Evolutionary conservation across 2,888 invertebrate species (phyloP).

Genomic region (Eupithecia vulgata): DNA sequence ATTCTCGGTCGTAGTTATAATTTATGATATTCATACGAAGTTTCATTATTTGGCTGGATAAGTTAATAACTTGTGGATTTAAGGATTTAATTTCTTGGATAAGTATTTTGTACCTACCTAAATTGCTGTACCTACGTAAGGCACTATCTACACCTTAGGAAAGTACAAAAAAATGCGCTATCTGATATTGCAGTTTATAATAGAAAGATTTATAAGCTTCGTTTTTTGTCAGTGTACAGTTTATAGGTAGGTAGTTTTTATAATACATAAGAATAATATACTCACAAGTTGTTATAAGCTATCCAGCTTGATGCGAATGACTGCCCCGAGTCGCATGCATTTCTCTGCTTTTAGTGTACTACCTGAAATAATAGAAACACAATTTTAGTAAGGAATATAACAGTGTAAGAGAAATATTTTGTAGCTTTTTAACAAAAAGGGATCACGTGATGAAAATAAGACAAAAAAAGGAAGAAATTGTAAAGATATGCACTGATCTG

Average conservation of each 20-base stretch:
- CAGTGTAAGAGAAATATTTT: not conserved
- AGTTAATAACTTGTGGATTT: not conserved
- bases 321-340: slow-evolving; percentile 68
- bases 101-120: not conserved
- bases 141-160: not conserved
- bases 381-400: not conserved
- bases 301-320: slow-evolving; percentile 79
- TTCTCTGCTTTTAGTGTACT: slow-evolving; percentile 59
- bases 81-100: not conserved
- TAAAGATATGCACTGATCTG: no score
- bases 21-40: slow-evolving; percentile 16
- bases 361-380: slow-evolving; percentile 62
- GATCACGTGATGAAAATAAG: not conserved
- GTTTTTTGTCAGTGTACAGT: not conserved
- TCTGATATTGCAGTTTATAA: not conserved
- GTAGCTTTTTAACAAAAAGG: not conserved
- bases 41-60: not conserved
- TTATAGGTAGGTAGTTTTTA: not conserved
- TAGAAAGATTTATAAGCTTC: not conserved
- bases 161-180: not conserved
- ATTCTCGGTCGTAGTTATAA: slow-evolving; percentile 4
- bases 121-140: not conserved
- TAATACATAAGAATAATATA: not conserved
- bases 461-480: no score
- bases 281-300: slow-evolving; percentile 67